phyloP scores from a whole-genome alignment of 2,113 vertebrate genomes.

The Pollachius pollachius region DNA sequence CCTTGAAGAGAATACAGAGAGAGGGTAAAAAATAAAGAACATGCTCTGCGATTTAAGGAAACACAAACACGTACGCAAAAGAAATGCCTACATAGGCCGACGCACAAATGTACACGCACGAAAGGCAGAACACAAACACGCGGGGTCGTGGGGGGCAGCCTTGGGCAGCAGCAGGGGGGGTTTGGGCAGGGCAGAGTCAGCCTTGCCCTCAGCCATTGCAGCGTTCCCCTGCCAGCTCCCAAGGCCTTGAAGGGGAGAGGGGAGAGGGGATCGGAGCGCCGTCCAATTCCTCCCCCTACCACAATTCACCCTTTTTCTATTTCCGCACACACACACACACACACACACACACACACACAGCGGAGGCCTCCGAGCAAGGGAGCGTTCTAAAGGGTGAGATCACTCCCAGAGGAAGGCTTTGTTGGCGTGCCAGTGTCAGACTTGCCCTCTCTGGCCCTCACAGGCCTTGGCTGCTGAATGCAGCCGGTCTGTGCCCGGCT shows the following conservation, averaged over 20 bases:
- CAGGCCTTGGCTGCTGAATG: constrained; percentile 59
- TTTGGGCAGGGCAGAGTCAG: constrained; percentile 50
- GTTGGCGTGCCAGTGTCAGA: constrained; percentile 69
- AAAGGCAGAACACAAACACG: constrained; percentile 16
- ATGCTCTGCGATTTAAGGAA: constrained; percentile 15
- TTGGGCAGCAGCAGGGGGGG: constrained; percentile 50
- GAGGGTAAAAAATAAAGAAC: constrained; percentile 25
- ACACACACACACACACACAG: constrained; percentile 37
- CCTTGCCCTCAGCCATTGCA: constrained; percentile 71
- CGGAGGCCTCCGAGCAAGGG: constrained; percentile 52
- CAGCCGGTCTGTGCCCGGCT: constrained; percentile 32
- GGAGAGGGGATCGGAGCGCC: constrained; percentile 45
- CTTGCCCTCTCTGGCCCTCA: constrained; percentile 67
- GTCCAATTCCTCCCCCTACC: constrained; percentile 31
- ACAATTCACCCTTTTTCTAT: constrained; percentile 36
- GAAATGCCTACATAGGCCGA: not conserved
- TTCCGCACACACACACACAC: constrained; percentile 19
- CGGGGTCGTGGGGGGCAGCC: constrained; percentile 60
- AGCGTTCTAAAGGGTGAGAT: constrained; percentile 71
- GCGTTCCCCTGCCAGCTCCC: constrained; percentile 61
- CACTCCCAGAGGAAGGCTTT: constrained; percentile 66
- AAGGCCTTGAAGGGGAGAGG: constrained; percentile 60
- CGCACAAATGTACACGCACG: not conserved
- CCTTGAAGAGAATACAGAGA: too few species aligned
- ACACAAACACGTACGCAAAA: constrained; percentile 12